Conservation (phyloP, 53 echinoderm and acorn worm species). For the Holothuria scabra region DNA sequence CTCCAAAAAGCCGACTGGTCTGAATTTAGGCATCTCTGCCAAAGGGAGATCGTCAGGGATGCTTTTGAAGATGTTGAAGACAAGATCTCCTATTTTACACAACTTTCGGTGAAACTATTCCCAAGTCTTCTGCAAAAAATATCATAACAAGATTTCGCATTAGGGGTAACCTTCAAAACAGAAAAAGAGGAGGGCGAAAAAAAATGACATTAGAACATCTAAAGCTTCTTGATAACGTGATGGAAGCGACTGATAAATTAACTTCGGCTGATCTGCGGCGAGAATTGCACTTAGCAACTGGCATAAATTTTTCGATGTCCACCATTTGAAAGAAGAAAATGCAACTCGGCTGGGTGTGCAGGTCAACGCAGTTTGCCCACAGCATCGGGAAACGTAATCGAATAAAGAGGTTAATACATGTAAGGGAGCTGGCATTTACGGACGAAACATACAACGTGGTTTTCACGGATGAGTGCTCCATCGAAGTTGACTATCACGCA, state of each 20-base stretch:
- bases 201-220: neutral
- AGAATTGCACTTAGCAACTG: neutral
- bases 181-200: neutral
- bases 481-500: conserved; percentile 32
- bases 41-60: no score
- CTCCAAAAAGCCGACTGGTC: no score
- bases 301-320: neutral
- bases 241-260: neutral
- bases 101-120: no score
- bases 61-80: no score
- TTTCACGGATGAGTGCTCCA: conserved; percentile 41
- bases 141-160: neutral
- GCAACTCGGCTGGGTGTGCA: neutral
- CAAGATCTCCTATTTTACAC: no score
- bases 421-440: neutral
- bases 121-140: no score
- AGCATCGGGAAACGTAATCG: conserved; percentile 34
- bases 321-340: neutral
- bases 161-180: neutral
- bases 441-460: conserved; percentile 22
- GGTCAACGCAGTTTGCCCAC: conserved; percentile 2
- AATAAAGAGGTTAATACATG: neutral
- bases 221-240: neutral
- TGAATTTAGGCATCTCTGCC: no score
- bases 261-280: neutral